Evolutionary conservation across 2,888 invertebrate species (phyloP), one percentile per base, ranked within the genome.

Genomic region (Leptura quadrifasciata): DNA sequence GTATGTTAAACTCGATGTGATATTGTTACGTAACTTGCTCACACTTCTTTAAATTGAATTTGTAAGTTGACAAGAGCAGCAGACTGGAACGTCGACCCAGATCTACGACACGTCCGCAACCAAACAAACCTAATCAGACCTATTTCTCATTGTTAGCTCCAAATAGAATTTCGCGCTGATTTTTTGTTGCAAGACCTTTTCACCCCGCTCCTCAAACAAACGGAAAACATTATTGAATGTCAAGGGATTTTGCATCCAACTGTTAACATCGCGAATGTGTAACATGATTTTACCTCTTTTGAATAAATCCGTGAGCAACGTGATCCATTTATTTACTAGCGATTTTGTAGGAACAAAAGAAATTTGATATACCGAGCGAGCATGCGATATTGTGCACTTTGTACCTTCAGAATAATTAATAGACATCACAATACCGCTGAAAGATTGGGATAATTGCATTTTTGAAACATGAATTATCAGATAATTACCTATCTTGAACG

Each of bases 41-140:
- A 83, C 84, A 84, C 83, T 83, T 83, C 79, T 77, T 78, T 76
- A 84, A 85, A 85, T 85, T 84, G 81, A 84, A 85, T 85, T 84
- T 84, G 82, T 80, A 81, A 83, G 81, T 85, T 82, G 83, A 84
- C 85, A 82, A 83, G 81, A 81, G 80, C 82, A 78, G 75, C 80
- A 82, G 81, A 82, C 83, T 81, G 80, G 83, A 83, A 83, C 80
- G 76, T 68, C 80, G 82, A 81, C 82, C 84, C 79, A 82, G 73
- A 80, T 84, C 81, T 82, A 75, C 76, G 81, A 82, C 84, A 83
- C 83, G 84, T 82, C 80, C 81, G 78, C 77, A 79, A 84, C 82
- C 82, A 81, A 84, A 83, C 83, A 81, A 84, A 84, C 83, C 83
- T 83, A 82, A 83, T 83, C 82, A 84, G 81, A 76, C 81, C 81